phyloP scores from a whole-genome alignment of 2,113 vertebrate genomes.

The Pteronura brasiliensis region DNA sequence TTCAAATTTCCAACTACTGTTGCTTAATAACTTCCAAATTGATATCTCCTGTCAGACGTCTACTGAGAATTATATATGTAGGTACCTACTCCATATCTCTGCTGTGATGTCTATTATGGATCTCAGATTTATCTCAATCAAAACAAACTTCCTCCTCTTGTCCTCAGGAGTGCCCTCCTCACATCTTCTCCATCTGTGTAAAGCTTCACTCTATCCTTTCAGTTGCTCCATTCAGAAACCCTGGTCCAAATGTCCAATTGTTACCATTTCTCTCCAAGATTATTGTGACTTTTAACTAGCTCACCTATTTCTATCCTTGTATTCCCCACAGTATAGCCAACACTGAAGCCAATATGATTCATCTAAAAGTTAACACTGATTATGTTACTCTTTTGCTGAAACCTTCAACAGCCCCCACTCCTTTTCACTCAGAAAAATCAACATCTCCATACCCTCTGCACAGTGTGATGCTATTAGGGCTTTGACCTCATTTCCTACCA shows the following conservation, averaged over 20 bases:
- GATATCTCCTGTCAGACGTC: background rate
- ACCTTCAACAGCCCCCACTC: background rate
- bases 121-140: background rate
- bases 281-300: background rate
- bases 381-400: background rate
- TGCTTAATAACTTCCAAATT: background rate
- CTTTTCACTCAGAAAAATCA: background rate
- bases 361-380: background rate
- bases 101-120: background rate
- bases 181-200: background rate
- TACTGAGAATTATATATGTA: background rate
- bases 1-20: background rate
- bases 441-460: accelerated
- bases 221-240: background rate
- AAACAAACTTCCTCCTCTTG: background rate
- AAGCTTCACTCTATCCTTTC: background rate
- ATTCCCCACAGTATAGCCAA: background rate
- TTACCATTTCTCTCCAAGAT: background rate
- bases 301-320: background rate
- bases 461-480: accelerated
- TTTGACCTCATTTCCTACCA: background rate
- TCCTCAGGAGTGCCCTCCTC: background rate
- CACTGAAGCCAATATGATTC: background rate
- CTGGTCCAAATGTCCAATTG: background rate
- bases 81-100: background rate